phyloP scores from a whole-genome alignment of 2,113 vertebrate genomes.

The Himantopus leucocephalus region DNA sequence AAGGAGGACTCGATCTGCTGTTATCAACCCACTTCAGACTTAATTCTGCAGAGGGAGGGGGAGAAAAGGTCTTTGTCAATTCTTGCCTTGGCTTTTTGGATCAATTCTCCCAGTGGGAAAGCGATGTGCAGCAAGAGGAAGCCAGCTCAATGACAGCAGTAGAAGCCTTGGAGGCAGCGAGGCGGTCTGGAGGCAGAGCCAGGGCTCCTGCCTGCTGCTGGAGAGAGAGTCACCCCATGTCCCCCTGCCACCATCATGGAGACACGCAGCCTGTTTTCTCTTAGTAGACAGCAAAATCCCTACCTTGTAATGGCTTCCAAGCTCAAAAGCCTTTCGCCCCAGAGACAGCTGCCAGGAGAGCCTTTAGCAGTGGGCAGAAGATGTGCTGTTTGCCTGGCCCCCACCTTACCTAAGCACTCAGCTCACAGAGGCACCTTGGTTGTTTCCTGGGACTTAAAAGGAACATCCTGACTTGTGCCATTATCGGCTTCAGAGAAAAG shows the following conservation, averaged over 20 bases:
- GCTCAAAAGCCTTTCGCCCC: not conserved
- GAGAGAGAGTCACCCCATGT: not conserved
- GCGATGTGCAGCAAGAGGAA: not conserved
- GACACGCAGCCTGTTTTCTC: not conserved
- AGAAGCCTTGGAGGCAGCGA: constrained; percentile 26
- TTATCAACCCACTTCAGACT: constrained; percentile 67
- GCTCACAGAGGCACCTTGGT: not conserved
- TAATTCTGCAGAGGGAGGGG: constrained; percentile 53
- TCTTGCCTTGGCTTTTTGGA: constrained; percentile 58
- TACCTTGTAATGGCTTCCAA: not conserved
- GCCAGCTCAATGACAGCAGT: not conserved
- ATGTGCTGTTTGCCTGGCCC: not conserved
- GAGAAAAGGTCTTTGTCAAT: constrained; percentile 68
- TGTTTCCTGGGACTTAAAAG: not conserved
- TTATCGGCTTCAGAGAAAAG: not conserved
- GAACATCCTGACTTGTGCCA: not conserved
- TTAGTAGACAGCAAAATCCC: not conserved
- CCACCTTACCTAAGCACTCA: not conserved
- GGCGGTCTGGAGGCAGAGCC: not conserved
- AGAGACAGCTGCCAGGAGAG: not conserved
- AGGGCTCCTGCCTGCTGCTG: not conserved
- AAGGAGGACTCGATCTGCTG: constrained; percentile 52
- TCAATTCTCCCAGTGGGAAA: constrained; percentile 58
- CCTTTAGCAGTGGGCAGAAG: not conserved
- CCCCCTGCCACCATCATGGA: not conserved